Evolutionary conservation across 37 sponge, comb jelly and placozoan species (phyloP).

Genomic region (Agelas oroides): DNA sequence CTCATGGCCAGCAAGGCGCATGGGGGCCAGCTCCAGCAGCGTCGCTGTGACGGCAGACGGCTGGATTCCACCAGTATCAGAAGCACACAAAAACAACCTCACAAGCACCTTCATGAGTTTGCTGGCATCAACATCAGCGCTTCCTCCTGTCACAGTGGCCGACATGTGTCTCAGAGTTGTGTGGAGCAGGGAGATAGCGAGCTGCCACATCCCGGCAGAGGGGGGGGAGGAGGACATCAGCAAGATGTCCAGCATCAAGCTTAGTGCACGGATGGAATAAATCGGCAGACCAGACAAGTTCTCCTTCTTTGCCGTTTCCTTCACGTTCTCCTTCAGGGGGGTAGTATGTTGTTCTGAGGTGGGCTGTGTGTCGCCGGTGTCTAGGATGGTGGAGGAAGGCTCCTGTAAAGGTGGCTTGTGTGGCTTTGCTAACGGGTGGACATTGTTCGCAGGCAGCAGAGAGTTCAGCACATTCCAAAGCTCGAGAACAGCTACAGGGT

Average conservation of each 20-base stretch:
- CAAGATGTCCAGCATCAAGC: slow-evolving; percentile 12
- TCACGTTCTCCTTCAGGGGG: too few relatives aligned
- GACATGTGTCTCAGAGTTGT: background rate
- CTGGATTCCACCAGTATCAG: background rate
- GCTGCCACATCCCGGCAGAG: slow-evolving; percentile 10
- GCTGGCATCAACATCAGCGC: slow-evolving; percentile 1
- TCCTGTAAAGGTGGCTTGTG: too few relatives aligned
- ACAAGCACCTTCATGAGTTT: slow-evolving; percentile 23
- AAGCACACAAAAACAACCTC: slow-evolving; percentile 2
- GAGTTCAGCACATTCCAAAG: slow-evolving; percentile 34
- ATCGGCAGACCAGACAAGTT: background rate
- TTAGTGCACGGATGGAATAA: background rate
- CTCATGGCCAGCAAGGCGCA: background rate
- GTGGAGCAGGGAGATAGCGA: background rate
- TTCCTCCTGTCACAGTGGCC: background rate
- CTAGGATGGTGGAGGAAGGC: too few relatives aligned
- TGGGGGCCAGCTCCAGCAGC: background rate
- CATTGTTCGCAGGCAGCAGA: background rate
- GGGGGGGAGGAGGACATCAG: background rate
- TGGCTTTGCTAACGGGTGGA: background rate
- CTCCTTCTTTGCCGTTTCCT: too few relatives aligned
- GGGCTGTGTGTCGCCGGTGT: too few relatives aligned
- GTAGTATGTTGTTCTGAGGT: too few relatives aligned
- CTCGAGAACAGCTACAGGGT: slow-evolving; percentile 8
- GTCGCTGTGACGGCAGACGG: background rate